Percentiles rank a stretch among this genome's conserved stretches.
Conservation (phyloP, 92 coral and sea anemone genomes). For the Palythoa grandiflora region DNA sequence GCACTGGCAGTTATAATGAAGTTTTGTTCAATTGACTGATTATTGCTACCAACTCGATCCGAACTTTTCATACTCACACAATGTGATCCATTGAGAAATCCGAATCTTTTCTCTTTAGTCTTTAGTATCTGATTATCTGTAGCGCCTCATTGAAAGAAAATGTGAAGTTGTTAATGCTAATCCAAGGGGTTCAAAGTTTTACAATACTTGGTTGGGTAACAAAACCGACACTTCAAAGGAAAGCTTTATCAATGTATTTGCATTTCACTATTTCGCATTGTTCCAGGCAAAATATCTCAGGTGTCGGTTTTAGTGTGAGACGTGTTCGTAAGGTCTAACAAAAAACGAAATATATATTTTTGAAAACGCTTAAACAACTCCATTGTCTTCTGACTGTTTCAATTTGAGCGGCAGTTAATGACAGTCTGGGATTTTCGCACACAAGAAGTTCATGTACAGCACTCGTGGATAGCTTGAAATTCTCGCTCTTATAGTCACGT, state of each 20-base stretch:
- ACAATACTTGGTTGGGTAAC: constrained; percentile 4
- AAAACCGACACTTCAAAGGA: constrained; percentile 25
- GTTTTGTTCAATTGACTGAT: neutral
- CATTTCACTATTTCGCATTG: constrained; percentile 28
- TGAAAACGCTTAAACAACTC: neutral
- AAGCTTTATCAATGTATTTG: constrained; percentile 31
- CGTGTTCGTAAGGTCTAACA: constrained; percentile 5
- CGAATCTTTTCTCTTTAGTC: neutral
- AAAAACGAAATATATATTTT: neutral
- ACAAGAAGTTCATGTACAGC: neutral
- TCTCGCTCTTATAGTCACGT: neutral
- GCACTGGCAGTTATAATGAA: neutral
- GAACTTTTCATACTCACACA: neutral
- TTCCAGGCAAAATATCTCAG: constrained; percentile 30
- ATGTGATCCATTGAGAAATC: constrained; percentile 16
- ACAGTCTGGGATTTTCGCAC: neutral
- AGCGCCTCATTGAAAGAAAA: constrained; percentile 39
- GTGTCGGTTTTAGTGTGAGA: constrained; percentile 24
- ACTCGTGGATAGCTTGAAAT: neutral
- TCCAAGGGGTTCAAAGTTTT: neutral
- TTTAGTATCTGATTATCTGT: constrained; percentile 14
- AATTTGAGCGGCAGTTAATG: neutral
- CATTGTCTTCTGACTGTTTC: constrained; percentile 25
- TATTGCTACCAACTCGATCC: too few species aligned
- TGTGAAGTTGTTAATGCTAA: constrained; percentile 23